Conservation (phyloP, 1,140 invertebrate genomes). For the Aleiodes sp. region DNA sequence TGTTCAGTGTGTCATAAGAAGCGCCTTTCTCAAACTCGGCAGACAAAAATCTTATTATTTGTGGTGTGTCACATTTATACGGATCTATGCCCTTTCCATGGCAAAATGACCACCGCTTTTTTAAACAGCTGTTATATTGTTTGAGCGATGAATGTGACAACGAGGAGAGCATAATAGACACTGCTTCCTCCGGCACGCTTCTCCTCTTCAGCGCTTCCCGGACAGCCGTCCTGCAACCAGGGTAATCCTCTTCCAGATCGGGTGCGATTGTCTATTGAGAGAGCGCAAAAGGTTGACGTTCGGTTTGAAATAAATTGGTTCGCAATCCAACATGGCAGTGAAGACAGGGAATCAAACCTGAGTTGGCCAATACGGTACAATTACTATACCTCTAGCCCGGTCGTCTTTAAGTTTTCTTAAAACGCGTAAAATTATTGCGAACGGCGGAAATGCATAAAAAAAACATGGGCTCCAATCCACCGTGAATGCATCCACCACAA, state of each 20-base stretch:
- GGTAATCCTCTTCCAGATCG: constrained; percentile 16
- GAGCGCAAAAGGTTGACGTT: constrained; percentile 20
- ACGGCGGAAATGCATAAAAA: constrained; percentile 41
- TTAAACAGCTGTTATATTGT: too few species aligned
- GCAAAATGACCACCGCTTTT: too few species aligned
- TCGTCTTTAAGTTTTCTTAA: constrained; percentile 36
- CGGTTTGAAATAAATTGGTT: constrained; percentile 29
- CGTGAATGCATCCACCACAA: constrained; percentile 46
- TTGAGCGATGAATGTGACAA: too few species aligned
- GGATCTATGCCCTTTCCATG: constrained; percentile 20
- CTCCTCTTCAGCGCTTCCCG: constrained; percentile 17
- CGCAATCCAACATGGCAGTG: not conserved
- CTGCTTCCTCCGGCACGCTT: constrained; percentile 2
- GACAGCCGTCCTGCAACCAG: constrained; percentile 31
- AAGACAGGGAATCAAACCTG: constrained; percentile 31
- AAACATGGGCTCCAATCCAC: constrained; percentile 39
- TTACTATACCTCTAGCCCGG: constrained; percentile 25
- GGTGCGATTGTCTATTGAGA: constrained; percentile 28
- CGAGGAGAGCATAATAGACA: constrained; percentile 16
- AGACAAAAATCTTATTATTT: constrained; percentile 14
- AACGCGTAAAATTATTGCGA: constrained; percentile 38
- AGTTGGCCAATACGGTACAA: constrained; percentile 28
- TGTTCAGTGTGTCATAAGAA: constrained; percentile 28
- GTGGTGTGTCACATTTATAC: not conserved
- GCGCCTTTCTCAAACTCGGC: constrained; percentile 12